Evolutionary conservation across 1,140 invertebrate genomes (phyloP), one percentile per base, ranked within the genome.

Genomic region (Metaphire vulgaris): DNA sequence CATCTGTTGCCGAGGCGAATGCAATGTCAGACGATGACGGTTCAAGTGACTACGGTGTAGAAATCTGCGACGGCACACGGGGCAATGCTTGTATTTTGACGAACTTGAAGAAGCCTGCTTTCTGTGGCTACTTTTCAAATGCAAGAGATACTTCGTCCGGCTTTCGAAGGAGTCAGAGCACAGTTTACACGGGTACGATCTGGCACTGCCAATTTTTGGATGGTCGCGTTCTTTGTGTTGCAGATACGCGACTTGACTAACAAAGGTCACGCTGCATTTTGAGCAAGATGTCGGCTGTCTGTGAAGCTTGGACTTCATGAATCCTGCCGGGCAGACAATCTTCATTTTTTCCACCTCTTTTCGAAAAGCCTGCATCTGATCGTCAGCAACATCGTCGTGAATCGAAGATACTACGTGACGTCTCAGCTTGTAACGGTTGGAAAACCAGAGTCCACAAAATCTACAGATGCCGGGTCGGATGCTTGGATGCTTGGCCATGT

Each of bases 371-470:
- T n/a, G 2, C 67, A 75, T 6, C 12, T 31, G 31, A 6, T 28
- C 74, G 21, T 67, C 74, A 21, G 64, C 30, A 29, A 75, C 65
- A 30, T 69, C 15, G 33, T 75, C 74, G 32, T 75, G 74, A 66
- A 75, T 31, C 31, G 74, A 75, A 21, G 74, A 75, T 28, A 31
- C 67, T 21, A 75, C 67, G 26, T 75, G 74, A 6, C 74, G 29
- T 31, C 74, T 33, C n/a, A 75, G 32, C 2, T 68, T 30, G 21
- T 75, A 69, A 29, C 66, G 56, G 14, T 29, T 33, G 1, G 65
- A 32, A 31, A 75, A 75, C 74, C 74, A 75, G 28, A 67, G 29
- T 21, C 74, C 74, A 34, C 74, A 75, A 33, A 75, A 75, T 30
- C 33, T 29, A 68, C 74, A 75, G 74, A 75, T 69, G 56, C 65